phyloP scores from a whole-genome alignment of 2,888 invertebrate species.

The Mycalesis mineus region DNA sequence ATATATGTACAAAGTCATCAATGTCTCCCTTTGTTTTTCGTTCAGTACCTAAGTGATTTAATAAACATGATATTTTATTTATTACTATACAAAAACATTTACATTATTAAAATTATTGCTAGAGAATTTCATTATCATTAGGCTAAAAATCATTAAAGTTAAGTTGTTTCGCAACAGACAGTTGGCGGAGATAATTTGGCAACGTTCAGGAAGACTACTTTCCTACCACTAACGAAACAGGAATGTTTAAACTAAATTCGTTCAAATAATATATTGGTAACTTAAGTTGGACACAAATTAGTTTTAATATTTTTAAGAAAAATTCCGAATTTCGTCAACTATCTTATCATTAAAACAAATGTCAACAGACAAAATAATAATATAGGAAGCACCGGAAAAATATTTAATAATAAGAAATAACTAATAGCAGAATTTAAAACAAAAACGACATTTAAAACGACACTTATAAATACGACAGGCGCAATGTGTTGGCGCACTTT shows the following conservation, averaged over 20 bases:
- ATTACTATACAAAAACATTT: conserved; percentile 77
- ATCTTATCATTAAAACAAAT: conserved; percentile 67
- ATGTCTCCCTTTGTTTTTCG: conserved; percentile 43
- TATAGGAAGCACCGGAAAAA: conserved; percentile 72
- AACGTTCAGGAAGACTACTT: conserved; percentile 78
- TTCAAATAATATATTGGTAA: conserved; percentile 74
- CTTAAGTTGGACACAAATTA: conserved; percentile 63
- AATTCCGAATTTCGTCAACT: conserved; percentile 58
- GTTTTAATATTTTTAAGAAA: conserved; percentile 40
- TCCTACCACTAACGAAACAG: conserved; percentile 76
- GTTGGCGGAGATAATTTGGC: conserved; percentile 76
- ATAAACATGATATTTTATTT: conserved; percentile 55
- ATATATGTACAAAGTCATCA: conserved; percentile 50
- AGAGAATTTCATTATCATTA: conserved; percentile 76
- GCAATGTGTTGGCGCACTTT: conserved; percentile 1
- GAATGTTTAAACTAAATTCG: conserved; percentile 76
- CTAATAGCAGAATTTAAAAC: conserved; percentile 51
- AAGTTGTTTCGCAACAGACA: conserved; percentile 71
- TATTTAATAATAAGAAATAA: conserved; percentile 53
- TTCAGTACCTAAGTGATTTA: conserved; percentile 48
- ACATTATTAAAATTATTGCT: conserved; percentile 76
- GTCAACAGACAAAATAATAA: conserved; percentile 71
- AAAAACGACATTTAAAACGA: conserved; percentile 32
- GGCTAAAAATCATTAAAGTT: conserved; percentile 62
- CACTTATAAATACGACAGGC: conserved; percentile 32